These are phyloP conservation scores for Electrona antarctica DNA, from an alignment of 2,113 vertebrate genomes.

Conservation along the genomic window DNA sequence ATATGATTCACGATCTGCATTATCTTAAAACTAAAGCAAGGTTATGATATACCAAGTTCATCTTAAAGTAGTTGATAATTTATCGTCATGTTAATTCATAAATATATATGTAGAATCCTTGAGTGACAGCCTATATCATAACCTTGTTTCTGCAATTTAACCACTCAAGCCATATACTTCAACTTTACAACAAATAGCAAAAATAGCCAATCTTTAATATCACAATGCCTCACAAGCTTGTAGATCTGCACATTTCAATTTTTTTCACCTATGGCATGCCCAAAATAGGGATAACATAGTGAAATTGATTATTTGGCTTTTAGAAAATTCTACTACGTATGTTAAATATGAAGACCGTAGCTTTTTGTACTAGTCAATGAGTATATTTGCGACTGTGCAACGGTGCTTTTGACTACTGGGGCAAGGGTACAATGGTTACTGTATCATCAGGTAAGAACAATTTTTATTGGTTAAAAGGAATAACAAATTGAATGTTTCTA, in stretches of 20 bases:
- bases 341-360: neutral
- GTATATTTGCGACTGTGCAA: slow-evolving; percentile 42
- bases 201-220: no score
- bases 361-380: slow-evolving; percentile 8
- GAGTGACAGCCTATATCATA: no score
- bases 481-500: neutral
- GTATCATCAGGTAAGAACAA: slow-evolving; percentile 47
- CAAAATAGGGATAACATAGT: neutral
- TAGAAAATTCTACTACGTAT: neutral
- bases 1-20: neutral
- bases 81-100: neutral
- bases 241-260: no score
- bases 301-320: neutral
- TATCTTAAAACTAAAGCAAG: neutral
- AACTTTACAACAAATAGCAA: no score
- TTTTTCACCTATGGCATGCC: no score
- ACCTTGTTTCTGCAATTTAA: no score
- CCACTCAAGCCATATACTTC: no score
- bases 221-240: no score
- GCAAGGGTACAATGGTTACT: slow-evolving; percentile 48
- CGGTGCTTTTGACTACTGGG: slow-evolving; percentile 46
- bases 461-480: no score
- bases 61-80: neutral
- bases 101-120: neutral
- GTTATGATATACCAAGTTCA: neutral